Base-by-base conservation (phyloP, 2,797 vertebrate species). In the Eidolon dupreanum region DNA sequence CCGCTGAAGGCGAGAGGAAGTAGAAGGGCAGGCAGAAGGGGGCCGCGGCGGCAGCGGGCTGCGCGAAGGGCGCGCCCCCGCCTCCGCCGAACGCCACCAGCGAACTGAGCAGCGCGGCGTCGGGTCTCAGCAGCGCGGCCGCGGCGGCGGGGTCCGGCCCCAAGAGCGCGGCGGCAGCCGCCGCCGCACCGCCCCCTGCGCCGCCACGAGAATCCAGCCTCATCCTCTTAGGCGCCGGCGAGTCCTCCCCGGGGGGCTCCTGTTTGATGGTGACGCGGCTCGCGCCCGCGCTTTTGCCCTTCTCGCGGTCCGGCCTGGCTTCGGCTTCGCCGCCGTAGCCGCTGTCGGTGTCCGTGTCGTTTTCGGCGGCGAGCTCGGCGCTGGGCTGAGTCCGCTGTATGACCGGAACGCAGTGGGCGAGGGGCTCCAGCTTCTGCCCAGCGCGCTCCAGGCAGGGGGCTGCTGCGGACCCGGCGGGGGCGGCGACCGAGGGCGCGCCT, bases 311-410 rank as follows among this genome's bases (percentile, higher is more conserved):
- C 55, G 98, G 98, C 59, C 98, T 98, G 26, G 98, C 99, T 66
- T 99, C 99, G 0, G 98, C 98, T 92, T 99, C 99, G 1, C 99
- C 99, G 6, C 99, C 99, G 84, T 99, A 99, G 94, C 99, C 99
- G 83, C 99, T 99, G 99, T 99, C 99, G 19, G 99, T 99, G 98
- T 99, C 99, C 2, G 99, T 99, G 99, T 99, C 99, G 65, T 99
- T 99, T 98, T 99, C 99, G 57, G 97, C 97, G 68, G 97, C 97
- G 78, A 96, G 97, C 99, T 99, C 88, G 98, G 97, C 97, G 90
- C 98, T 98, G 43, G 98, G 98, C 73, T 99, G 99, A 98, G 99
- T 99, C 99, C 99, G 99, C 99, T 99, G 99, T 96, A 99, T 99
- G 98, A 99, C 99, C 0, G 99, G 99, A 68, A 99, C 99, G 38